phyloP scores from a whole-genome alignment of 1,140 invertebrate genomes.

The Ptiloglossa arizonensis region DNA sequence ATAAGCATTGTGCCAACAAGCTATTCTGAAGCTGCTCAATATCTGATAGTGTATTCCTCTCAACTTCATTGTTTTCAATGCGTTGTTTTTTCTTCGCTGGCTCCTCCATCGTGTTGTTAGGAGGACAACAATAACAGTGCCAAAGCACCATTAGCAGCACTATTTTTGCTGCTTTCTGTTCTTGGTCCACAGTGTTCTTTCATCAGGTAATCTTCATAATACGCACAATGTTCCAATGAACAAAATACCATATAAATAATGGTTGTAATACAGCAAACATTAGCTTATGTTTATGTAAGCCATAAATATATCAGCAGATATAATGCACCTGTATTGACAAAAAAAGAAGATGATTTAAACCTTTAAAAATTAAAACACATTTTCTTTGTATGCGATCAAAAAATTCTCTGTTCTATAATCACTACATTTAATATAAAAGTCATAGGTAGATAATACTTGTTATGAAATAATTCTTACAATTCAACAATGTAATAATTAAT shows the following conservation, averaged over 20 bases:
- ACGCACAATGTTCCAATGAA: conserved; percentile 16
- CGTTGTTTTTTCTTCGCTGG: conserved; percentile 89
- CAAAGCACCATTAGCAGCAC: conserved; percentile 75
- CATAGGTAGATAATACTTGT: neutral
- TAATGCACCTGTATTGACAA: conserved; percentile 29
- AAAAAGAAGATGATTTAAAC: neutral
- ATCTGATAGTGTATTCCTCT: conserved; percentile 81
- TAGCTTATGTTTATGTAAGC: conserved; percentile 20
- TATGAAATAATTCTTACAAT: neutral
- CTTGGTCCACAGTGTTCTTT: conserved; percentile 19
- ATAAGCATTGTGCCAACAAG: conserved; percentile 88
- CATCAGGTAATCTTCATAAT: conserved; percentile 55
- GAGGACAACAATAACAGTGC: conserved; percentile 65
- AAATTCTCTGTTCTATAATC: neutral
- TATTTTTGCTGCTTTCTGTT: conserved; percentile 37
- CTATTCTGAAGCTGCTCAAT: conserved; percentile 84
- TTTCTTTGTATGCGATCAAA: too few species aligned
- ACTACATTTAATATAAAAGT: neutral
- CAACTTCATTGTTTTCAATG: conserved; percentile 83
- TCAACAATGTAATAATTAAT: neutral
- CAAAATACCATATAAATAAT: conserved; percentile 15
- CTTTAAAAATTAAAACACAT: neutral
- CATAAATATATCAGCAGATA: conserved; percentile 3
- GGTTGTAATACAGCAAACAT: conserved; percentile 26
- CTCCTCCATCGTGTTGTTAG: conserved; percentile 83